Base-by-base conservation (phyloP, 2,888 invertebrate species). In the Brachyopa scutellaris region DNA sequence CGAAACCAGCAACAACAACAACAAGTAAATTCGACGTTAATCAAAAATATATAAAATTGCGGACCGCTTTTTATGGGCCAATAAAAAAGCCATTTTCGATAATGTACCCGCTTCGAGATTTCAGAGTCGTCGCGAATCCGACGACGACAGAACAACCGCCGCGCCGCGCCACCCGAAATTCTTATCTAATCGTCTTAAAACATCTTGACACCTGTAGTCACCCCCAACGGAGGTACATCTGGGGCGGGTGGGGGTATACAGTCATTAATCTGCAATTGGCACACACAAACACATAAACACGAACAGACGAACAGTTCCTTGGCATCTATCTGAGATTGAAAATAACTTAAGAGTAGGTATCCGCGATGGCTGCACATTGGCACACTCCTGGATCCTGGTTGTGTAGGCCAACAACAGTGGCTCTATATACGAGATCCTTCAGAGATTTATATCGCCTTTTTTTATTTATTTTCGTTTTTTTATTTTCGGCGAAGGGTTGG, bases 231-330 rank as follows among this genome's bases (percentile, higher is more conserved):
- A 3, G n/a, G 9, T 9, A 40, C 6, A 5, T 19, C 7, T 13
- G 17, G 31, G 23, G 61, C 6, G 7, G 11, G 3, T 13, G 17
- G 31, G 23, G 61, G 47, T 4, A 11, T 15, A 31, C 8, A 77
- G 85, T 87, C 90, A 89, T 89, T 89, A 89, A 90, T 89, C 88
- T 89, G 87, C 88, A 88, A 89, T 89, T 88, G 90, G 86, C 87
- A 87, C 88, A 88, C 88, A 88, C 84, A 69, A 86, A 69, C 82
- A 69, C 82, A 84, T 53, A 79, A 85, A 69, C 83, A 67, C 47
- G 47, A 40, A 36, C 42, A 45, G 47, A 23, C 8, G 31, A 49
- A 23, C 66, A 57, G 36, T 57, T 51, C 61, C 62, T 69, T 26
- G 45, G 49, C 69, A 64, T 80, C 76, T 64, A 77, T 80, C 70